A percentile compares a stretch with the other conserved stretches of the same genome.
These are phyloP conservation scores for Eidolon helvum DNA, from an alignment of 2,113 vertebrate genomes.

Conservation along the genomic window DNA sequence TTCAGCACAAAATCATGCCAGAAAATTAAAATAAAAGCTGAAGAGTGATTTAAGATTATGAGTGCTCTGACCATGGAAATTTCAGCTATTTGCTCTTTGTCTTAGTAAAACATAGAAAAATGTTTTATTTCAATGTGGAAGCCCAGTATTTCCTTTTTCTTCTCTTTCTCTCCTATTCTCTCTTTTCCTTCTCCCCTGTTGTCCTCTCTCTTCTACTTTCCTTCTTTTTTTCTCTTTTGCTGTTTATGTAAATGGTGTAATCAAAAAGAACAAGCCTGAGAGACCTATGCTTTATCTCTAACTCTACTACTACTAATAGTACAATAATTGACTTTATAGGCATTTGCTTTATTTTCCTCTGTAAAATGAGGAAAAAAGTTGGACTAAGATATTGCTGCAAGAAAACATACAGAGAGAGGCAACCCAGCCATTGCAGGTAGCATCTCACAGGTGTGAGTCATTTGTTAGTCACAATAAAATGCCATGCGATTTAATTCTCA, in stretches of 20 bases:
- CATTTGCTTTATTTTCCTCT: neutral
- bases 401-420: neutral
- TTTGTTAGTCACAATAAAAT: neutral
- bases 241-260: neutral
- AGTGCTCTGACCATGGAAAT: neutral
- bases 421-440: neutral
- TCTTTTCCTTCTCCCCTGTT: accelerated
- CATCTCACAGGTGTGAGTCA: neutral
- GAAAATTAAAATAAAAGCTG: neutral
- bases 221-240: neutral
- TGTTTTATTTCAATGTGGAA: neutral
- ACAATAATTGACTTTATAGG: neutral
- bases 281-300: neutral
- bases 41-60: neutral
- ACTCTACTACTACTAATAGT: neutral
- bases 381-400: neutral
- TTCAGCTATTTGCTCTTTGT: neutral
- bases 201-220: no score
- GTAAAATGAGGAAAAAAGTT: neutral
- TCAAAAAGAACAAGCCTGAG: neutral
- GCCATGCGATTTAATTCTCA: neutral
- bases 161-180: no score
- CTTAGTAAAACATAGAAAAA: neutral
- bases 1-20: neutral
- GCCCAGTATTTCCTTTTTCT: neutral